Conservation (phyloP, 2,888 invertebrate species). For the Acronicta leporina region DNA sequence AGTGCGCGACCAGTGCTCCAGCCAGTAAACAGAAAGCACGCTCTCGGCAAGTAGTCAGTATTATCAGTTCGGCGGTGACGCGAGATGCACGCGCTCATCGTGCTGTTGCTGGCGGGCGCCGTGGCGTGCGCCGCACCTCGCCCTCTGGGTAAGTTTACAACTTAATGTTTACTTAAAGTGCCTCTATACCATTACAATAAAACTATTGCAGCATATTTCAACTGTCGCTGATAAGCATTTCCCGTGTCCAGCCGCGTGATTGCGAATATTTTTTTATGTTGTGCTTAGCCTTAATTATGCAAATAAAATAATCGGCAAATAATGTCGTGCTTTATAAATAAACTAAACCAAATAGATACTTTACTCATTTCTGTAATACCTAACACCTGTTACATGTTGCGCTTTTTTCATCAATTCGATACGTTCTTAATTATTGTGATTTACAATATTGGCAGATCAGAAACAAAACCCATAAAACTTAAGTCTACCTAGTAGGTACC, state of each 20-base stretch:
- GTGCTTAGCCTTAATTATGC: slow-evolving; percentile 23
- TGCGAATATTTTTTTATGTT: slow-evolving; percentile 36
- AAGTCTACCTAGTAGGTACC: no score
- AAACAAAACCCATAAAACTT: no score
- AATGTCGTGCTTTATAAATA: not conserved
- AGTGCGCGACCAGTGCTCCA: slow-evolving; percentile 68
- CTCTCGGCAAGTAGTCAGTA: slow-evolving; percentile 50
- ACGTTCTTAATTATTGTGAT: not conserved
- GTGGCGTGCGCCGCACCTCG: slow-evolving; percentile 71
- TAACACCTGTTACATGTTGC: slow-evolving; percentile 69
- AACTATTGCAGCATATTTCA: slow-evolving; percentile 22
- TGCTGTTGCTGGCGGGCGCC: slow-evolving; percentile 64
- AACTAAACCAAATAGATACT: not conserved
- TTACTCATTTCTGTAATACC: slow-evolving; percentile 4
- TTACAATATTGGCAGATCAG: no score
- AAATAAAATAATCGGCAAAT: slow-evolving; percentile 10
- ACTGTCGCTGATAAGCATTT: slow-evolving; percentile 59
- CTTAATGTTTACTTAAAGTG: slow-evolving; percentile 18
- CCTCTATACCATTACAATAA: slow-evolving; percentile 2
- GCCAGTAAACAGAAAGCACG: slow-evolving; percentile 72
- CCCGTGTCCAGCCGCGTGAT: slow-evolving; percentile 44
- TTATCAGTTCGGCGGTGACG: slow-evolving; percentile 40
- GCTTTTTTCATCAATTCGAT: not conserved
- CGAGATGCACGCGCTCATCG: slow-evolving; percentile 73
- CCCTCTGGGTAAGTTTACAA: slow-evolving; percentile 71